Conservation (phyloP, 2,888 invertebrate species). For the Luffia ferchaultella region DNA sequence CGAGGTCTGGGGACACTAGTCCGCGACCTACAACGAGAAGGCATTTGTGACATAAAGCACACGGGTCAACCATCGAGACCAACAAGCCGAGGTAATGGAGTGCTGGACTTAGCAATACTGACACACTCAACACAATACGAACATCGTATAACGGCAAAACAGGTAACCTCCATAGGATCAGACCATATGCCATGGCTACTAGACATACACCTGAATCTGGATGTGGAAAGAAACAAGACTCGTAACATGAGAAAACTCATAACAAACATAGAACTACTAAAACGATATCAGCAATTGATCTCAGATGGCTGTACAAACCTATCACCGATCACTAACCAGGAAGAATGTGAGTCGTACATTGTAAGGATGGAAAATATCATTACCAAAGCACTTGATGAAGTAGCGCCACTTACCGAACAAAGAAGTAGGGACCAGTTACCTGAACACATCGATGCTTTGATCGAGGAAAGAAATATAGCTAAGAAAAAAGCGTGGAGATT, state of each 20-base stretch:
- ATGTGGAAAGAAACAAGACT: not conserved
- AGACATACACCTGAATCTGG: not conserved
- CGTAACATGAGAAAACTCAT: not conserved
- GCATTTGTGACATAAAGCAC: not conserved
- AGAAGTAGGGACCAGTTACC: not conserved
- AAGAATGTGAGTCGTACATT: not conserved
- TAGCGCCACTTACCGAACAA: not conserved
- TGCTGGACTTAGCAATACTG: not conserved
- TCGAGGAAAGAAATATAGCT: not conserved
- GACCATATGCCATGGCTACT: not conserved
- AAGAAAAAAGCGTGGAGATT: not conserved
- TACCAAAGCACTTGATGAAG: not conserved
- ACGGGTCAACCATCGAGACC: not conserved
- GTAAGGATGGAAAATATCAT: not conserved
- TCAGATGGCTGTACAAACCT: not conserved
- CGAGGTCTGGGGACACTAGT: not conserved
- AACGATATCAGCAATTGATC: not conserved
- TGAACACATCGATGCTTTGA: not conserved
- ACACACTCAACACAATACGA: no score
- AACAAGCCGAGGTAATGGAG: not conserved
- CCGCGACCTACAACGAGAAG: not conserved
- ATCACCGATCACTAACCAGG: not conserved
- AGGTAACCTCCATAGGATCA: not conserved
- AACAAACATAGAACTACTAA: not conserved
- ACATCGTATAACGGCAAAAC: not conserved